phyloP scores from a whole-genome alignment of 2,113 vertebrate genomes.

The Lutjanus erythropterus region DNA sequence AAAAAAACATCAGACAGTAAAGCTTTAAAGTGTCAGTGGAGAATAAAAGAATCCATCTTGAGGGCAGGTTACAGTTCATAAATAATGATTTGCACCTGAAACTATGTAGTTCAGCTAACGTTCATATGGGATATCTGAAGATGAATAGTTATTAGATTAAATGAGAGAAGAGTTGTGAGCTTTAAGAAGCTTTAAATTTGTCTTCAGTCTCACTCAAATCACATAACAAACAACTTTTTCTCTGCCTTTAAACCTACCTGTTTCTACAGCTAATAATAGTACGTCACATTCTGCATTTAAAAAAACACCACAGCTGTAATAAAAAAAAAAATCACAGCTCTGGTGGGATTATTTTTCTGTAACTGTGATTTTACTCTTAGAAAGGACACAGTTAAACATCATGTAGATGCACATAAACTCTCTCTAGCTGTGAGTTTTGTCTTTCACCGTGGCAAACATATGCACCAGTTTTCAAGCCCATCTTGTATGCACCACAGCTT shows the following conservation, averaged over 20 bases:
- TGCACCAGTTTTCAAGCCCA: neutral
- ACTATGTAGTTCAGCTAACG: neutral
- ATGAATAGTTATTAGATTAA: neutral
- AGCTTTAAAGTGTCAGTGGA: neutral
- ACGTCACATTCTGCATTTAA: too few relatives aligned
- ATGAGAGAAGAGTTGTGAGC: neutral
- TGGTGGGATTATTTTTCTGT: neutral
- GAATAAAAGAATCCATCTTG: neutral
- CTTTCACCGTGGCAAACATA: neutral
- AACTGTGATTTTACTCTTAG: too few relatives aligned
- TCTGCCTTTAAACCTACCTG: neutral
- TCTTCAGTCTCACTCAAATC: neutral
- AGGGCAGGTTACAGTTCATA: neutral
- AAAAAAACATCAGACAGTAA: neutral
- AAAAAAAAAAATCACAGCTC: neutral
- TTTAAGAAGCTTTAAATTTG: neutral
- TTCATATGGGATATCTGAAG: neutral
- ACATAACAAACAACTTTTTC: neutral
- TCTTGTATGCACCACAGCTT: neutral
- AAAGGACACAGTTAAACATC: too few relatives aligned
- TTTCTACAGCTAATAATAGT: constrained; percentile 10
- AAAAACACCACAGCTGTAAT: too few relatives aligned
- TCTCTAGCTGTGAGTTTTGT: neutral
- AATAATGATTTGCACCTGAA: neutral
- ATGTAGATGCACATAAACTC: neutral